Evolutionary conservation across 2,888 invertebrate species (phyloP), one percentile per base, ranked within the genome.

Genomic region (Drosophila tanythrix): DNA sequence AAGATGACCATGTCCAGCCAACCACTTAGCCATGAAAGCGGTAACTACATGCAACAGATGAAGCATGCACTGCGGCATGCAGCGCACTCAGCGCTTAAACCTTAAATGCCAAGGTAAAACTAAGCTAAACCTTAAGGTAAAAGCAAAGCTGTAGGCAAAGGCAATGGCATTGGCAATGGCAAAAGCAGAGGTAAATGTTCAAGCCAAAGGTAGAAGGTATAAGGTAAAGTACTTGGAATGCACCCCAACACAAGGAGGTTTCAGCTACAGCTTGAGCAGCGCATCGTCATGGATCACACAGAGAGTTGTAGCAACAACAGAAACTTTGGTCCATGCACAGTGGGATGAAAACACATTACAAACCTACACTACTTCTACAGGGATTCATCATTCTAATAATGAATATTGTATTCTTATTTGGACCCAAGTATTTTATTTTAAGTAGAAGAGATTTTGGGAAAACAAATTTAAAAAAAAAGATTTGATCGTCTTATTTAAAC

Each of bases 1-100:
- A 73, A 77, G 81, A 86, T 82, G 90, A 83, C 88, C 88, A 87
- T 88, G 87, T 88, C 90, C 87, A 89, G 82, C 75, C 87, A 90
- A 88, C 87, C 87, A 88, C 87, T 88, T 88, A 90, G 89, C 87
- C 87, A 87, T 90, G 87, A 87, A 87, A 87, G 87, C 89, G 90
- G 90, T 88, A 86, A 86, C 85, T 86, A 89, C 85, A 86, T 86
- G 90, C 87, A 90, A 86, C 83, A 89, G 89, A 88, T 89, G 88
- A 86, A 88, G 90, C 85, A 86, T 89, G 90, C 76, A 75, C 85
- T 84, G 89, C 62, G 88, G 85, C 89, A 84, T 84, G 89, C 84
- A 87, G 82, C 88, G 59, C 71, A 71, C 63, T 66, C 84, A 70
- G 52, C 79, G 72, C 64, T 75, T 70, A 76, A 83, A 73, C 67